Evolutionary conservation across 92 coral and sea anemone species (phyloP).

Genomic region (Ricordea florida): DNA sequence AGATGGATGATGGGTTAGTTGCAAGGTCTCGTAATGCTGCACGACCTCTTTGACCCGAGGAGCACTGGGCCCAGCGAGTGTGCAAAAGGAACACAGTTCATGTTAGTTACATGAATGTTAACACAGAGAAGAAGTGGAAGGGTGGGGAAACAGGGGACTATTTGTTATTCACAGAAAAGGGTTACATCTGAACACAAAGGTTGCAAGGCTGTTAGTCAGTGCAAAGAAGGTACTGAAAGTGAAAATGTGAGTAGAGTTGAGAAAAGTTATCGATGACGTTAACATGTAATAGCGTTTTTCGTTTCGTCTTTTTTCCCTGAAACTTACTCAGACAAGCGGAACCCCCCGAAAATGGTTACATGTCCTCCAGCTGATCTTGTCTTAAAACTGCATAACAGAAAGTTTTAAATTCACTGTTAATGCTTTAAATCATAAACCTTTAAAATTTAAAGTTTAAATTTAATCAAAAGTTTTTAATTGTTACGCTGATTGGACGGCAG

Average conservation of each 20-base stretch:
- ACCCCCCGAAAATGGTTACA: conserved; percentile 6
- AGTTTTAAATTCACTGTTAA: too few species aligned
- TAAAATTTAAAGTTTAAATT: background rate
- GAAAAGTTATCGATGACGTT: too few species aligned
- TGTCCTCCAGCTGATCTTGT: conserved; percentile 9
- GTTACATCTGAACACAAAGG: too few species aligned
- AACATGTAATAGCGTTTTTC: too few species aligned
- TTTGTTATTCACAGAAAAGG: background rate
- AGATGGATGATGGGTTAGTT: conserved; percentile 23
- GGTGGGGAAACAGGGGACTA: background rate
- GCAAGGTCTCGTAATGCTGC: conserved; percentile 71
- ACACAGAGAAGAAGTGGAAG: background rate
- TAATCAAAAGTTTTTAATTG: background rate
- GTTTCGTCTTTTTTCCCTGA: background rate
- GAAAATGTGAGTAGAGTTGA: too few species aligned
- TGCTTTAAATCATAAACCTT: too few species aligned
- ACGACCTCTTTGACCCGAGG: conserved; percentile 77
- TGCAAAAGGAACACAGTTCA: conserved; percentile 16
- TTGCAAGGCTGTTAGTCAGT: too few species aligned
- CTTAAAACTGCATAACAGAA: conserved; percentile 14
- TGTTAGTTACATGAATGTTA: conserved; percentile 44
- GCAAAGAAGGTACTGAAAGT: too few species aligned
- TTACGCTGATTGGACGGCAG: too few species aligned
- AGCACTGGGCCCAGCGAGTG: conserved; percentile 36
- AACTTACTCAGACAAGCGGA: conserved; percentile 5